Evolutionary conservation across 2,113 vertebrate species (phyloP), one percentile per base, ranked within the genome.

Genomic region (Lagenorhynchus albirostris): DNA sequence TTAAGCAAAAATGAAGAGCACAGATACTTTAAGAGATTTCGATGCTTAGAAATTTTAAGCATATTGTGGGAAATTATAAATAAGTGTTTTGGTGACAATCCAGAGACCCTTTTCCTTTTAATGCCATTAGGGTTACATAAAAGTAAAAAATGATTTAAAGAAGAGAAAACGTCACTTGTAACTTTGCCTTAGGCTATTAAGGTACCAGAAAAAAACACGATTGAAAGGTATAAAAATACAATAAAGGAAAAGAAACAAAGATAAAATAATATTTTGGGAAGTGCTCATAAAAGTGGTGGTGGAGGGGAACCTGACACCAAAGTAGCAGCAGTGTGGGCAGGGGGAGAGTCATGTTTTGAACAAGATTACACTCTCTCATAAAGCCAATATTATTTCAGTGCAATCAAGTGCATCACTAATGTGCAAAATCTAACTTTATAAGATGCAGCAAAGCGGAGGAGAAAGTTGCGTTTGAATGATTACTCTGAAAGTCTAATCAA

Each of bases 401-500:
- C 96, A 98, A 98, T 98, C 98, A 98, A 98, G 91, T 70, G 92
- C 86, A 96, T 98, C 91, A 18, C 95, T 98, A 98, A 98, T 96
- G 96, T 97, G 94, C 97, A 98, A 97, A 98, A 98, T 92, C 96
- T 98, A 98, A 87, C 98, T 97, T 98, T 98, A 98, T 94, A 96
- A 98, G 97, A 98, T 98, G 96, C 91, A 97, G 98, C 92, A 96
- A 94, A 97, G 95, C 90, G 81, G 14, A 96, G 97, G 98, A 92
- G 90, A 97, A 97, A 93, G 96, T 96, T 98, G 96, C 76, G 96
- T 98, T 97, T 96, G 95, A 98, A 97, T 74, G 96, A 98, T 98
- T 98, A 97, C 97, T 96, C 98, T 94, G 98, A 96, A 98, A 97
- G 12, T 91, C 98, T 99, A 99, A 98, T 98, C 98, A 98, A 98